Percentiles rank a stretch among this genome's conserved stretches.
These are phyloP conservation scores for Metallyticus violacea DNA, from an alignment of 2,888 invertebrate species.

Conservation along the genomic window DNA sequence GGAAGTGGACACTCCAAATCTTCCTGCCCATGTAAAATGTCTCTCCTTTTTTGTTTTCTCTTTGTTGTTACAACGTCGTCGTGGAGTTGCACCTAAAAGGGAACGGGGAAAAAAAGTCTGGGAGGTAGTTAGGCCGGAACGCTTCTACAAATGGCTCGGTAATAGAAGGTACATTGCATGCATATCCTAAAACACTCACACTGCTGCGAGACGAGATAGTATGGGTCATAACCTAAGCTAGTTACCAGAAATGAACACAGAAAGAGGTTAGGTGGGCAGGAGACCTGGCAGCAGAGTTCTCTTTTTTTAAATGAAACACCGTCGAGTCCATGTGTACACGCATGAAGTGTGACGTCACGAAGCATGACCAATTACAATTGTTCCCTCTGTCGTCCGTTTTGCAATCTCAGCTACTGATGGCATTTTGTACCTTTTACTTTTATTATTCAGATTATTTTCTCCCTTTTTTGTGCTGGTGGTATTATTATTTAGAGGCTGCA, in stretches of 20 bases:
- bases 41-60: not conserved
- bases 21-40: constrained; percentile 8
- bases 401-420: not conserved
- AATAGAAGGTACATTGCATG: constrained; percentile 5
- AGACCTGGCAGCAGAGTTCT: not conserved
- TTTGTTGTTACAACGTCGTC: not conserved
- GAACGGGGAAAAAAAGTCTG: not conserved
- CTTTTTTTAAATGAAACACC: not conserved
- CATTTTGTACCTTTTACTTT: constrained; percentile 10
- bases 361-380: constrained; percentile 22
- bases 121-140: not conserved
- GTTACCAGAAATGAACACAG: constrained; percentile 17
- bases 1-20: constrained; percentile 16
- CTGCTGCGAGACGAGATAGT: not conserved
- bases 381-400: not conserved
- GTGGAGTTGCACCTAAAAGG: not conserved
- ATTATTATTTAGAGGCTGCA: not conserved
- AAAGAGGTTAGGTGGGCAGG: constrained; percentile 2
- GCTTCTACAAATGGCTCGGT: constrained; percentile 7
- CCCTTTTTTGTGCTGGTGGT: not conserved
- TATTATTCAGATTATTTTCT: constrained; percentile 12
- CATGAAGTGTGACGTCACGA: constrained; percentile 17
- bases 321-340: constrained; percentile 5
- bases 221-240: constrained; percentile 17
- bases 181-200: constrained; percentile 14